Base-by-base conservation (phyloP, 2,888 invertebrate genomes). In the Platerodrilus igneus region DNA sequence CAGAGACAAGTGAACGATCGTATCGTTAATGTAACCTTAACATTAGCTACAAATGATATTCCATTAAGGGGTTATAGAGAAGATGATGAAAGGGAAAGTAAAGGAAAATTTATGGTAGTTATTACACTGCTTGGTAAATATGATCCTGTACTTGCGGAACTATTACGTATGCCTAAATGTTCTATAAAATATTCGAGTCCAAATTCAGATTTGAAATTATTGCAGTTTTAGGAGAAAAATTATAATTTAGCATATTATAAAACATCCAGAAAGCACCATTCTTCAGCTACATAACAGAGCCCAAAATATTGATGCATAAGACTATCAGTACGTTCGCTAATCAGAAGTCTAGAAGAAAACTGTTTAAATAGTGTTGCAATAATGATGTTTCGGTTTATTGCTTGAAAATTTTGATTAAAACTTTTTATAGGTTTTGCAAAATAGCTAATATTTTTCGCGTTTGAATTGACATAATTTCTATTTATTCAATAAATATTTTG, bases 61-160 rank as follows among this genome's bases (percentile, higher is more conserved):
- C 8, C n/a, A 3, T 7, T 28, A 14, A 9, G 28, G 9, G 28
- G 28, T 16, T 4, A 14, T 10, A 14, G 16, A 2, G 15, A 28
- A 8, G 9, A 14, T 16, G 28, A 28, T n/a, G 16, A 8, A 8
- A 16, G n/a, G 15, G 9, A 2, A n/a, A 28, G 15, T 28, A 14
- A 16, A 16, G 15, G 28, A 8, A 28, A 28, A 2, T 28, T 28
- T 28, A n/a, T n/a, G 8, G 16, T n/a, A 3, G 17, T 28, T 10
- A 7, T 28, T 7, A 7, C 15, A 28, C 16, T 28, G 2, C 8
- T 28, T 15, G 9, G 16, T 16, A 9, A 16, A n/a, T 28, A 28
- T 10, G 28, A 28, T 28, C 28, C 28, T 28, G 28, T 28, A 16
- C 8, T 28, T 16, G 16, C 15, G 9, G 15, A 28, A 16, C 28